These are phyloP conservation scores for Thera obeliscata DNA, from an alignment of 2,888 invertebrate species.

Conservation along the genomic window DNA sequence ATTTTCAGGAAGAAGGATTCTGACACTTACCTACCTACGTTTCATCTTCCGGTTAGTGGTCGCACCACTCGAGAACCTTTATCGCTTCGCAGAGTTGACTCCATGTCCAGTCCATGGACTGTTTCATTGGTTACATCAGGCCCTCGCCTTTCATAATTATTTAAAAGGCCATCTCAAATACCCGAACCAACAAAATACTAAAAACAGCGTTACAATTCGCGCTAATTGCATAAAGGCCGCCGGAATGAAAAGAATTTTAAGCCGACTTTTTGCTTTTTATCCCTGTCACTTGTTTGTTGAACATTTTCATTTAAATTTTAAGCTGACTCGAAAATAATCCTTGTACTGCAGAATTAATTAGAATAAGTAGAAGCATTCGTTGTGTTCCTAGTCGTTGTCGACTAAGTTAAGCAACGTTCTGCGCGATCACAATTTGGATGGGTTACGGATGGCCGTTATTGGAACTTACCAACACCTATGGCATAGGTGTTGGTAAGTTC, in stretches of 20 bases:
- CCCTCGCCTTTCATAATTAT: constrained; percentile 18
- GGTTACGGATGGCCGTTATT: too few relatives aligned
- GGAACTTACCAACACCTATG: too few relatives aligned
- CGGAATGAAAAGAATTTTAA: constrained; percentile 36
- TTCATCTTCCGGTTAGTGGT: too few relatives aligned
- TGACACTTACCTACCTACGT: too few relatives aligned
- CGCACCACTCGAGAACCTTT: too few relatives aligned
- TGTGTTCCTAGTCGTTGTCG: too few relatives aligned
- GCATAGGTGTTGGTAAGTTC: too few relatives aligned
- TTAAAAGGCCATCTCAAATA: constrained; percentile 18
- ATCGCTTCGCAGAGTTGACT: not conserved
- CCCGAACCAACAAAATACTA: constrained; percentile 30
- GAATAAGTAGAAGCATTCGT: not conserved
- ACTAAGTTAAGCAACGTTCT: too few relatives aligned
- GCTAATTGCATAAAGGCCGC: constrained; percentile 42
- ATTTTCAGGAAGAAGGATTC: too few relatives aligned
- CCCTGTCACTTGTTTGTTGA: constrained; percentile 37
- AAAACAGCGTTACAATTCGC: constrained; percentile 41
- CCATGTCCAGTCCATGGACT: constrained; percentile 9
- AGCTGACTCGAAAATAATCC: constrained; percentile 22
- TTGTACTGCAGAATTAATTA: not conserved
- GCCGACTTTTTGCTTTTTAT: constrained; percentile 40
- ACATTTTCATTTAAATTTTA: constrained; percentile 36
- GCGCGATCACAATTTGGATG: too few relatives aligned
- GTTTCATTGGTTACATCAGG: constrained; percentile 21